A percentile compares a stretch with the other conserved stretches of the same genome.
These are phyloP conservation scores for Spea multiplicata DNA, from an alignment of 2,113 vertebrate genomes.

Conservation along the genomic window DNA sequence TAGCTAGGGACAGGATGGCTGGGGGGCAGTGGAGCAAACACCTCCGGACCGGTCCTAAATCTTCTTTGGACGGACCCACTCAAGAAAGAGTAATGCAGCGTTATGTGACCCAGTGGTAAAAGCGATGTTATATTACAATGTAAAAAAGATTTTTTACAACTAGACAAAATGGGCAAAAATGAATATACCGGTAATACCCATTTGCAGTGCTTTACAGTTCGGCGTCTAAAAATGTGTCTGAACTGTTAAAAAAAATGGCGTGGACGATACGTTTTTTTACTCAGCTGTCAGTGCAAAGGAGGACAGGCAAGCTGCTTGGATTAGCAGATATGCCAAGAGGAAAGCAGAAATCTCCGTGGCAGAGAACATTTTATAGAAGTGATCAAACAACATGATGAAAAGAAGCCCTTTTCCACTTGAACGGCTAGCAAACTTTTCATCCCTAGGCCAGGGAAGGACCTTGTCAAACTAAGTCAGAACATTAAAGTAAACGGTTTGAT, in stretches of 20 bases:
- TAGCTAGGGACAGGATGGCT: too few species aligned
- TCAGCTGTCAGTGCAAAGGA: conserved; percentile 36
- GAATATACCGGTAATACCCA: too few species aligned
- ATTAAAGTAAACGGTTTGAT: conserved; percentile 24
- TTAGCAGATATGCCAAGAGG: conserved; percentile 36
- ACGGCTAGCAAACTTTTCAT: conserved; percentile 33
- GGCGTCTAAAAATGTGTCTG: conserved; percentile 30
- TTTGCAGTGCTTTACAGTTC: conserved; percentile 17
- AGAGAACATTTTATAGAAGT: conserved; percentile 39
- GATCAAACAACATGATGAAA: conserved; percentile 38
- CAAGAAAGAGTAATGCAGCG: too few species aligned
- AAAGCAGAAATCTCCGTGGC: conserved; percentile 40
- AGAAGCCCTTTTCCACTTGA: conserved; percentile 29
- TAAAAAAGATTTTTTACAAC: too few species aligned
- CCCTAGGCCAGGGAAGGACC: conserved; percentile 13
- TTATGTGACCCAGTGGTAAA: too few species aligned
- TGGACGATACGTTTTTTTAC: conserved; percentile 13
- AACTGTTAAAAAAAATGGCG: conserved; percentile 12
- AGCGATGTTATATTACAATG: too few species aligned
- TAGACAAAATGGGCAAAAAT: too few species aligned
- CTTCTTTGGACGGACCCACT: too few species aligned
- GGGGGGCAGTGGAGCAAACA: too few species aligned
- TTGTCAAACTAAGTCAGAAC: conserved; percentile 26
- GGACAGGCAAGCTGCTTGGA: conserved; percentile 27
- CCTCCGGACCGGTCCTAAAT: too few species aligned